phyloP scores from a whole-genome alignment of 2,113 vertebrate genomes.

The Hystrix brachyura region DNA sequence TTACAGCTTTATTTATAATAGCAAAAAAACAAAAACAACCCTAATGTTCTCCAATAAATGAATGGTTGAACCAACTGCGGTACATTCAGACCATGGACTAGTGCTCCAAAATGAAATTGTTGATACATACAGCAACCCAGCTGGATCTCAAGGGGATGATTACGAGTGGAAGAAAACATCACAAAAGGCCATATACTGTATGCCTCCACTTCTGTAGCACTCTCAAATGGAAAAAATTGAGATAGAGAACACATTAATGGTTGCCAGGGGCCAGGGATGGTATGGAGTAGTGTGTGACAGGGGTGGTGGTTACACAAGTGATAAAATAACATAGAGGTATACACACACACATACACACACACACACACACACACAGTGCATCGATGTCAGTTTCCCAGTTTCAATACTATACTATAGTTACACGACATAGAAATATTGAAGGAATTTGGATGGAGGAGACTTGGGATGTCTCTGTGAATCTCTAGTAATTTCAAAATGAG shows the following conservation, averaged over 20 bases:
- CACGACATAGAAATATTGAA: neutral
- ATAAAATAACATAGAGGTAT: neutral
- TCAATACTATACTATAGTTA: neutral
- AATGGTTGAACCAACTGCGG: neutral
- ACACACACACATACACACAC: neutral
- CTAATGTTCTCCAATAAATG: neutral
- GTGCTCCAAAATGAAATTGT: neutral
- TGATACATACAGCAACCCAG: neutral
- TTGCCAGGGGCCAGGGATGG: neutral
- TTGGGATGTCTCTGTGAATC: neutral
- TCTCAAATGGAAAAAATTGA: conserved; percentile 7
- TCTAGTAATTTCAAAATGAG: conserved; percentile 22
- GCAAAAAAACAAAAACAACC: neutral
- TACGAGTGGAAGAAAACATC: neutral
- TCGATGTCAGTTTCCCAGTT: neutral
- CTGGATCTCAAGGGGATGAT: neutral
- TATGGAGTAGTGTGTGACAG: neutral
- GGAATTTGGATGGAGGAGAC: neutral
- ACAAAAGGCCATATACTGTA: neutral
- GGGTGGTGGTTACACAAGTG: neutral
- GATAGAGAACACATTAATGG: neutral
- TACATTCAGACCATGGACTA: neutral
- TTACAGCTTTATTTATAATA: conserved; percentile 38
- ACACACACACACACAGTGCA: neutral
- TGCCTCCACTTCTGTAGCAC: neutral